Evolutionary conservation across 2,888 invertebrate species (phyloP).

Genomic region (Resseliella maxima): DNA sequence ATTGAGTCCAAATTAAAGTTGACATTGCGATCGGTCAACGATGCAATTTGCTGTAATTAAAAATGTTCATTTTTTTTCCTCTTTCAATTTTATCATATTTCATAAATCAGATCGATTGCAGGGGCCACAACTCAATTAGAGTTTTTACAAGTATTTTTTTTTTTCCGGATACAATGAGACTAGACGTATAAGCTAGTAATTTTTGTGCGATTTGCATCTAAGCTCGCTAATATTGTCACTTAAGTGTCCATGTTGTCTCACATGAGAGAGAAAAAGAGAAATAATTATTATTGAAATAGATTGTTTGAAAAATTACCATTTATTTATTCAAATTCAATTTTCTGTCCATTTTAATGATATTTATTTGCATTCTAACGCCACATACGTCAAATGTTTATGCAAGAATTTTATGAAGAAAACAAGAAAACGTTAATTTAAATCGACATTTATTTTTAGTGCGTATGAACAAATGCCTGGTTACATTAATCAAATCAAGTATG

Average conservation of each 20-base stretch:
- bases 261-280: background rate
- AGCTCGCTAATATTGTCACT: background rate
- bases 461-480: no score
- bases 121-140: slow-evolving; percentile 5
- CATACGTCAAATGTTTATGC: no score
- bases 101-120: slow-evolving; percentile 31
- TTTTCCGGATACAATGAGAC: background rate
- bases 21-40: slow-evolving; percentile 26
- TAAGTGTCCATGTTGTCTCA: no score
- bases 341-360: no score
- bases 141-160: slow-evolving; percentile 6
- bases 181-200: background rate
- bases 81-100: background rate
- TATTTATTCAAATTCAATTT: no score
- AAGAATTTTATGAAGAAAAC: no score
- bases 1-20: background rate
- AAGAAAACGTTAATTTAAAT: no score
- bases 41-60: slow-evolving; percentile 13
- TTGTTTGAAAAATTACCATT: background rate
- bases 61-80: background rate
- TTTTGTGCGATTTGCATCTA: background rate
- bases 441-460: no score
- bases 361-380: no score
- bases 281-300: background rate
- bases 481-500: no score